These are phyloP conservation scores for Amia ocellicauda DNA, from an alignment of 2,113 vertebrate species.

Conservation along the genomic window DNA sequence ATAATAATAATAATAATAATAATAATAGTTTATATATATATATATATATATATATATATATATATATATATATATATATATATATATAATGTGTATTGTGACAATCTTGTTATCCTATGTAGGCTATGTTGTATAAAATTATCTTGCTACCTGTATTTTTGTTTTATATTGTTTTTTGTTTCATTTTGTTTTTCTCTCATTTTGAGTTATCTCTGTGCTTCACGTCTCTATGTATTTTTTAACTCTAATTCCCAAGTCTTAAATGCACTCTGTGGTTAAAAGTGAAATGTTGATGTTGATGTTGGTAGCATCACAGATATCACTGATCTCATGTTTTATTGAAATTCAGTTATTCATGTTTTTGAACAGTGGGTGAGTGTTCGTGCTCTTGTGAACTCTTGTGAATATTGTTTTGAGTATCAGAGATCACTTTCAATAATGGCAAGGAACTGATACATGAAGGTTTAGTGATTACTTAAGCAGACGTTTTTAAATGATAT, in stretches of 20 bases:
- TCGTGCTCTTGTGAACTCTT: not conserved
- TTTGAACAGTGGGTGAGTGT: not conserved
- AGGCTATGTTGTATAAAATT: slow-evolving; percentile 15
- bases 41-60: too few relatives aligned
- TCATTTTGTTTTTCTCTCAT: not conserved
- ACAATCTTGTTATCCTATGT: slow-evolving; percentile 26
- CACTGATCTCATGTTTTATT: slow-evolving; percentile 1
- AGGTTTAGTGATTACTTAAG: too few relatives aligned
- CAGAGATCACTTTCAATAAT: too few relatives aligned
- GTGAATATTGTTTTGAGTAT: not conserved
- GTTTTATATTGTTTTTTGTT: slow-evolving; percentile 15
- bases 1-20: slow-evolving; percentile 16
- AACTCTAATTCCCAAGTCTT: not conserved
- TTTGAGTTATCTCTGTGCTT: not conserved
- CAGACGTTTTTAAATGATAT: too few relatives aligned
- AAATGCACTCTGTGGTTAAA: not conserved
- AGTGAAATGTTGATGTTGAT: not conserved
- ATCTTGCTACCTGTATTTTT: slow-evolving; percentile 5
- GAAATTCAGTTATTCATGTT: not conserved
- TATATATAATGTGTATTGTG: slow-evolving; percentile 20
- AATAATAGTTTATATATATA: too few relatives aligned
- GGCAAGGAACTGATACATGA: not conserved
- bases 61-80: not conserved
- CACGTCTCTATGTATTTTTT: not conserved
- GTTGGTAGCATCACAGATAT: not conserved